Evolutionary conservation across 2,797 vertebrate species (phyloP).

Genomic region (Melanotaenia nigrans): DNA sequence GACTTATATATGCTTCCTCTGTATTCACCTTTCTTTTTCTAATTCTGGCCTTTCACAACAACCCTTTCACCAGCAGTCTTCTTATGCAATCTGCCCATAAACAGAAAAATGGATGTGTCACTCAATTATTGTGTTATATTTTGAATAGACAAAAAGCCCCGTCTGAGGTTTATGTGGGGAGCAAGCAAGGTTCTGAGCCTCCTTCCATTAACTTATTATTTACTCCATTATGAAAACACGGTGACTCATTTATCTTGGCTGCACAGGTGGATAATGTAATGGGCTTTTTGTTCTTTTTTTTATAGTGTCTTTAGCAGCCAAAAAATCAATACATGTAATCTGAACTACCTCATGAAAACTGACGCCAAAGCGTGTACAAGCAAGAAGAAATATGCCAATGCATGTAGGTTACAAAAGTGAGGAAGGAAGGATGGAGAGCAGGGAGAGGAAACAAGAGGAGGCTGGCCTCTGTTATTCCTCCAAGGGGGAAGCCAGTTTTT

Average conservation of each 20-base stretch:
- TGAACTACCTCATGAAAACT: constrained; percentile 1
- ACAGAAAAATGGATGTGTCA: constrained; percentile 70
- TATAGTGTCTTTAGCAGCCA: constrained; percentile 23
- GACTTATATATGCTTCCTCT: constrained; percentile 5
- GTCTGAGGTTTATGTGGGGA: constrained; percentile 37
- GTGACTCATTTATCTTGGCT: constrained; percentile 61
- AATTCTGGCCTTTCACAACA: constrained; percentile 34
- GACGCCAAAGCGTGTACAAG: background rate
- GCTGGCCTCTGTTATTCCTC: constrained; percentile 12
- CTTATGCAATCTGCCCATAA: constrained; percentile 70
- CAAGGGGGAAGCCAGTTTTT: constrained; percentile 15
- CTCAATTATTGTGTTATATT: constrained; percentile 69
- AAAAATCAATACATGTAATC: constrained; percentile 28
- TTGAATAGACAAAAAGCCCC: constrained; percentile 53
- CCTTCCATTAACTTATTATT: constrained; percentile 66
- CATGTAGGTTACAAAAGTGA: constrained; percentile 21
- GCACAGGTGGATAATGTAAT: constrained; percentile 45
- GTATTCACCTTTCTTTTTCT: constrained; percentile 20
- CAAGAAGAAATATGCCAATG: constrained; percentile 15
- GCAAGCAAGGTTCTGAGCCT: constrained; percentile 56
- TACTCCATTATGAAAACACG: constrained; percentile 41
- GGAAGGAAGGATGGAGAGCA: constrained; percentile 37
- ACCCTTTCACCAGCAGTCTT: constrained; percentile 20
- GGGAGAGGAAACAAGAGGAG: constrained; percentile 10
- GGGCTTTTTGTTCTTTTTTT: constrained; percentile 20